These are phyloP conservation scores for Troides oblongomaculatus DNA, from an alignment of 2,888 invertebrate genomes.

Conservation along the genomic window DNA sequence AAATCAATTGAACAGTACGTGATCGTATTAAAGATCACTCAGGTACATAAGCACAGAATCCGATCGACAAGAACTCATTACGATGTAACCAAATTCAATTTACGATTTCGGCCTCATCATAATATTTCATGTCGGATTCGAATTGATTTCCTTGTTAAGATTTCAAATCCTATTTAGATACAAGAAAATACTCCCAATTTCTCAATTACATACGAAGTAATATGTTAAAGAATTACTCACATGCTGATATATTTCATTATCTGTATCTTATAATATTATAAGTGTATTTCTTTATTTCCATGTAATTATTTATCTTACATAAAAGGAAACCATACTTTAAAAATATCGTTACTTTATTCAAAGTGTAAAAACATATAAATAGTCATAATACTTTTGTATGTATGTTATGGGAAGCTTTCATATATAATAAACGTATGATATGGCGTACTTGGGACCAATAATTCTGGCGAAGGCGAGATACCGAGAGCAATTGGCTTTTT, in stretches of 20 bases:
- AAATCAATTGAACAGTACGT: slow-evolving; percentile 73
- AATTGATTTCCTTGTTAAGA: slow-evolving; percentile 41
- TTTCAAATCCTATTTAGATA: no score
- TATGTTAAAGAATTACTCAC: no score
- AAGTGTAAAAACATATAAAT: no score
- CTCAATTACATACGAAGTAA: no score
- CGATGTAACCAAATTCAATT: slow-evolving; percentile 76
- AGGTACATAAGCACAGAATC: slow-evolving; percentile 56
- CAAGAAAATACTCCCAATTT: no score
- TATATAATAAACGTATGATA: slow-evolving; percentile 66
- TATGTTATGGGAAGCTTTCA: slow-evolving; percentile 7
- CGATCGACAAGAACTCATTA: slow-evolving; percentile 72
- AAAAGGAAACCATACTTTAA: not conserved
- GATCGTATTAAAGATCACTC: slow-evolving; percentile 74
- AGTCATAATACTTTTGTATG: not conserved
- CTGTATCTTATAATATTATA: no score
- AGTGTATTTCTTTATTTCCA: no score
- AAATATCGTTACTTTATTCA: slow-evolving; percentile 17
- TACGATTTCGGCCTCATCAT: slow-evolving; percentile 65
- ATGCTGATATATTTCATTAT: no score
- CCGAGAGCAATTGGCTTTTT: slow-evolving; percentile 67
- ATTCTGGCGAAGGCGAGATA: slow-evolving; percentile 54
- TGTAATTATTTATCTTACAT: not conserved
- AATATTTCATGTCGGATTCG: slow-evolving; percentile 64
- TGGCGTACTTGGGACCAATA: slow-evolving; percentile 62